phyloP scores from a whole-genome alignment of 1,140 invertebrate species.

The Macrobrachium nipponense region DNA sequence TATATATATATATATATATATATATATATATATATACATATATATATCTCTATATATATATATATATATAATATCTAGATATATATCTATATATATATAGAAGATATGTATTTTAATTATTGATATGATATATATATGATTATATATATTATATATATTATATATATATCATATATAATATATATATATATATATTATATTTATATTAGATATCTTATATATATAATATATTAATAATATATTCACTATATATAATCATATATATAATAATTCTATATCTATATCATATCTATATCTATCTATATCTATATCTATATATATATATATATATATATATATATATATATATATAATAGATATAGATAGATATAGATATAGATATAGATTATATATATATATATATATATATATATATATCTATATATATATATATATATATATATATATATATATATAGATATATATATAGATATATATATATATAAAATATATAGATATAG shows the following conservation, averaged over 20 bases:
- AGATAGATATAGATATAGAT: not conserved
- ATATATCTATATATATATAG: not conserved
- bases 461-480: not conserved
- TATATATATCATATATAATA: conserved; percentile 20
- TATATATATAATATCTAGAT: not conserved
- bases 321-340: conserved; percentile 6
- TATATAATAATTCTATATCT: too few relatives aligned
- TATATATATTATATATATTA: not conserved
- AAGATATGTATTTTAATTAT: too few relatives aligned
- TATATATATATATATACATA: conserved; percentile 8
- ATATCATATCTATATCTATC: not conserved
- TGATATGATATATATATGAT: too few relatives aligned
- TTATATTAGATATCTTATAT: not conserved
- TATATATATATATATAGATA: too few relatives aligned
- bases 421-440: not conserved
- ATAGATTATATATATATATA: not conserved
- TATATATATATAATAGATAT: not conserved
- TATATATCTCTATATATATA: not conserved
- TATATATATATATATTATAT: conserved; percentile 8
- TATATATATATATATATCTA: not conserved
- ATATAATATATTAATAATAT: not conserved
- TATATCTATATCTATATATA: too few relatives aligned
- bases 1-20: conserved; percentile 13
- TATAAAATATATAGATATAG: not conserved
- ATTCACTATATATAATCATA: not conserved